Evolutionary conservation across 2,888 invertebrate genomes (phyloP).

Genomic region (Luffia ferchaultella): DNA sequence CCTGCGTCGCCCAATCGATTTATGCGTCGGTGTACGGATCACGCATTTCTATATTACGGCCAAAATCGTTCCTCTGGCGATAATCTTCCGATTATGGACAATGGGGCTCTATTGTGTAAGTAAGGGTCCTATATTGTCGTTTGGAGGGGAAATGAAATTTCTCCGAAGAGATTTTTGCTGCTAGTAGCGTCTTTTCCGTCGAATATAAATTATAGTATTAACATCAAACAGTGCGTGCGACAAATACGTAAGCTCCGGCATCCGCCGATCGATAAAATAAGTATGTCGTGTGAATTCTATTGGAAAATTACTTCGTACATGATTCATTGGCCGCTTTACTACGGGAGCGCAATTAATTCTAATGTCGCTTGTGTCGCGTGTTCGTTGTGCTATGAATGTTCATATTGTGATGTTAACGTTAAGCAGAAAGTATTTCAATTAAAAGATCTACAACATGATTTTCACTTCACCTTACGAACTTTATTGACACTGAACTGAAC

Average conservation of each 20-base stretch:
- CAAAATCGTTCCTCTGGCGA: slow-evolving; percentile 21
- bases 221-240: slow-evolving; percentile 17
- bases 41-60: background rate
- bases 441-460: too few relatives aligned
- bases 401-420: too few relatives aligned
- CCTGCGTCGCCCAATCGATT: background rate
- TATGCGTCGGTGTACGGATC: background rate
- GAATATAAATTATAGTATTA: slow-evolving; percentile 24
- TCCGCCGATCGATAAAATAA: background rate
- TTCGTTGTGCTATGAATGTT: too few relatives aligned
- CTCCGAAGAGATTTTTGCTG: slow-evolving; percentile 18
- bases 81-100: slow-evolving; percentile 29
- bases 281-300: background rate
- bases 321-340: background rate
- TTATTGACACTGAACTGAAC: too few relatives aligned
- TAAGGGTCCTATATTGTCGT: slow-evolving; percentile 20
- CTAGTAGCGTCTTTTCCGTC: slow-evolving; percentile 16
- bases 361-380: background rate
- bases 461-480: too few relatives aligned
- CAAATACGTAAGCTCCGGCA: slow-evolving; percentile 11
- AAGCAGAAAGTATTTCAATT: too few relatives aligned
- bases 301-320: background rate
- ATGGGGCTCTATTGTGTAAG: slow-evolving; percentile 22
- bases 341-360: background rate
- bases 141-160: slow-evolving; percentile 21